Percentiles rank a stretch among this genome's conserved stretches.
Evolutionary conservation across 92 coral and sea anemone species (phyloP).

Genomic region (Palythoa heliodiscus): DNA sequence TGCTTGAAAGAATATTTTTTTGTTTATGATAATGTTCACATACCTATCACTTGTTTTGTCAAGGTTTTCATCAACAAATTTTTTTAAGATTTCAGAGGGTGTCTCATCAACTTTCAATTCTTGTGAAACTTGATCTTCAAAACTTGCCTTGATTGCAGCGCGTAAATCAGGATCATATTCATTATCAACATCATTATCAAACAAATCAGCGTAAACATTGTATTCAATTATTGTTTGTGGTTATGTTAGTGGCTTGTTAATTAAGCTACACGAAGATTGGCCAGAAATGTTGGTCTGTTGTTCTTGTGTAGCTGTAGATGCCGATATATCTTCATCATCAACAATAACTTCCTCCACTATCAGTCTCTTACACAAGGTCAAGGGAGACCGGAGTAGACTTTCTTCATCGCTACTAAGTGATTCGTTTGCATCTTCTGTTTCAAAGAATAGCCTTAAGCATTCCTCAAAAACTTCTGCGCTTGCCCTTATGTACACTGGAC

Average conservation of each 20-base stretch:
- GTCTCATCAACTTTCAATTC: conserved; percentile 23
- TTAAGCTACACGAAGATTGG: conserved; percentile 2
- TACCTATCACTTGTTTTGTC: conserved; percentile 27
- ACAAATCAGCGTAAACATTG: conserved; percentile 8
- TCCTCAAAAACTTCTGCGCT: conserved; percentile 33
- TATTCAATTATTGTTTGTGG: conserved; percentile 21
- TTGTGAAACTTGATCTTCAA: conserved; percentile 16
- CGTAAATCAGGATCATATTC: background rate
- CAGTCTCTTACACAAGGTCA: conserved; percentile 4
- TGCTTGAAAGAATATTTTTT: conserved; percentile 46
- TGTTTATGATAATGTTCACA: conserved; percentile 47
- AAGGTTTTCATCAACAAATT: conserved; percentile 41
- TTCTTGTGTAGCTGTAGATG: conserved; percentile 9
- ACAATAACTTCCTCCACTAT: background rate
- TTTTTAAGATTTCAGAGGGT: conserved; percentile 16
- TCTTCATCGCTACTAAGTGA: conserved; percentile 23
- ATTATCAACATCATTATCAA: background rate
- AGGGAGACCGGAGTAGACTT: conserved; percentile 9
- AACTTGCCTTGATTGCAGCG: conserved; percentile 47
- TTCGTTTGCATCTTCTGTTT: conserved; percentile 31
- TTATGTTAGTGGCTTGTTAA: conserved; percentile 8
- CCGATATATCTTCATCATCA: background rate
- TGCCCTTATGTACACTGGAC: conserved; percentile 55
- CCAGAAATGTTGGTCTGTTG: background rate
- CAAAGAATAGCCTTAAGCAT: conserved; percentile 27